Base-by-base conservation (phyloP, 2,888 invertebrate species). In the Chrysodeixis includens region DNA sequence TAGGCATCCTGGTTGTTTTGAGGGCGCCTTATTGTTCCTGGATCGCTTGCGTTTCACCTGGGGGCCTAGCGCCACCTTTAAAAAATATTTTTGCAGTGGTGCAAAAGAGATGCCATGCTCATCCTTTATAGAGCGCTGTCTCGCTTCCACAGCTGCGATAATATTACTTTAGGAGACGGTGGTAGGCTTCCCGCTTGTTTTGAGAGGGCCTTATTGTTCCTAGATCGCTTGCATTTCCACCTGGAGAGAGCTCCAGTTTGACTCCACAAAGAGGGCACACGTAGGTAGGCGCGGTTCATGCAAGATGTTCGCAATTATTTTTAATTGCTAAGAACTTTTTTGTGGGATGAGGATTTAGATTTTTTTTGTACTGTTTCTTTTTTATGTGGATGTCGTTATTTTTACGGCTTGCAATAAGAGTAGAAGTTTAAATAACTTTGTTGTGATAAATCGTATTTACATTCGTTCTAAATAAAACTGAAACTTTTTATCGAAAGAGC, bases 181-280 rank as follows among this genome's bases (percentile, higher is more conserved):
- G n/a, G n/a, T 82, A 84, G 86, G 83, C 84, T 86, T 87, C 83
- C 85, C 80, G 83, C 76, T 62, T 79, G 79, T 82, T 89, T 88
- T 81, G 83, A 90, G 87, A 86, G 87, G 85, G 80, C 72, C 81
- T 84, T 81, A 92, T 93, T 93, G 91, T 92, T 88, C 81, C 74
- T 74, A 85, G 79, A 88, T 88, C 84, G 90, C 83, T 88, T 78
- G 82, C 79, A 83, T 83, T 86, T 79, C 84, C 86, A 86, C 83
- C 83, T 86, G 88, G 86, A 87, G 83, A 78, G 78, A 77, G 74
- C 65, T 74, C 55, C 55, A 74, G 81, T 66, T 66, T 74, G 70
- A 68, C 71, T 81, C 61, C 57, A 81, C 81, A 83, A 79, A 78
- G 76, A 78, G 56, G 53, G 74, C 74, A 63, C 68, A 55, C 35